Conservation (phyloP, 1,140 invertebrate species). For the Phymorhynchus buccinoides region DNA sequence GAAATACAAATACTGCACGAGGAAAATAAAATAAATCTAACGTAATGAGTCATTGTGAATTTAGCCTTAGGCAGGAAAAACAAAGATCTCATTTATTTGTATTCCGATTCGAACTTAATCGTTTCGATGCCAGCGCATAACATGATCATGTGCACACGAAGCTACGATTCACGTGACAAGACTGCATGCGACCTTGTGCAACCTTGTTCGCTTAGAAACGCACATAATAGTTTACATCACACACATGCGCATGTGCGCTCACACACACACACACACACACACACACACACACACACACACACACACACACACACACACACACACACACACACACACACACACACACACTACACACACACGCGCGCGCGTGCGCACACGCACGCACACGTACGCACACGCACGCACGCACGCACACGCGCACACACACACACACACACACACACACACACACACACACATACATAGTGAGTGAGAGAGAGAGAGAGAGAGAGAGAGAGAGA, state of each 20-base stretch:
- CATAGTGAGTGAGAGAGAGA: background rate
- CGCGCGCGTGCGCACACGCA: background rate
- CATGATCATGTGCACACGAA: no score
- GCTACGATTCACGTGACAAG: no score
- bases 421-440: background rate
- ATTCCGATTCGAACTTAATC: no score
- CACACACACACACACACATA: background rate
- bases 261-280: background rate
- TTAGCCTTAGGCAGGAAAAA: no score
- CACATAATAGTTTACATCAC: background rate
- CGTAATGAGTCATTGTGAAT: no score
- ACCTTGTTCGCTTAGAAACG: no score
- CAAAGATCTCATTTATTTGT: no score
- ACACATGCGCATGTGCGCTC: background rate
- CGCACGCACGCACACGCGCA: background rate
- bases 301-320: conserved; percentile 24
- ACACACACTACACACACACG: background rate
- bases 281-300: background rate
- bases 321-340: background rate
- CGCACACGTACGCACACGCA: background rate
- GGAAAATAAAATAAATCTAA: no score
- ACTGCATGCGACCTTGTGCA: no score
- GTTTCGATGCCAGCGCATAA: no score
- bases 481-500: background rate
- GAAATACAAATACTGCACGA: no score